Conservation (phyloP, 2,113 vertebrate genomes). For the Myrmecophaga tridactyla region DNA sequence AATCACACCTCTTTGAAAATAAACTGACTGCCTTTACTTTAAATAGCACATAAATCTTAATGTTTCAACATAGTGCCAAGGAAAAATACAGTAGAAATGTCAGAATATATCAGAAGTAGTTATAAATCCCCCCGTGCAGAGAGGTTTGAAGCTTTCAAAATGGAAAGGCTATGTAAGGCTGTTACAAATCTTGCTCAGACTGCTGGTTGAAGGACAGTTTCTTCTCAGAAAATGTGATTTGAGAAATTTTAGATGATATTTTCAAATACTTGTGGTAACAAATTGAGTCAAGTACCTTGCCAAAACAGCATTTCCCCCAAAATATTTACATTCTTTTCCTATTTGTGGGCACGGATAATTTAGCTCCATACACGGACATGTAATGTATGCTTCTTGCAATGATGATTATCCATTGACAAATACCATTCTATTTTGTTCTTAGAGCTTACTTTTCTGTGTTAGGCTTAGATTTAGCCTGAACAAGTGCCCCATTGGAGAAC, state of each 20-base stretch:
- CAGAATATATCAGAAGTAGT: slow-evolving; percentile 56
- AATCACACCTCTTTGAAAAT: slow-evolving; percentile 49
- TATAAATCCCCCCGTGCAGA: slow-evolving; percentile 62
- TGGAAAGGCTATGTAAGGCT: slow-evolving; percentile 49
- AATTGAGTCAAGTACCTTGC: slow-evolving; percentile 63
- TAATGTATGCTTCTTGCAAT: background rate
- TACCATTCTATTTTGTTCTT: background rate
- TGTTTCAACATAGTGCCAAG: slow-evolving; percentile 59
- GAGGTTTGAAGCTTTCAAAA: slow-evolving; percentile 54
- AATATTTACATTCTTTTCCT: slow-evolving; percentile 47
- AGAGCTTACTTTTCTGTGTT: background rate
- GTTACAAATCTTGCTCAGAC: slow-evolving; percentile 23
- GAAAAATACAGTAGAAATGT: slow-evolving; percentile 61
- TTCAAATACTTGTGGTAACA: slow-evolving; percentile 68
- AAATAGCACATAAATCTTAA: slow-evolving; percentile 63
- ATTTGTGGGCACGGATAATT: slow-evolving; percentile 17
- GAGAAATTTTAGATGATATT: slow-evolving; percentile 50
- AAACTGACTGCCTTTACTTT: slow-evolving; percentile 47
- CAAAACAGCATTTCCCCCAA: slow-evolving; percentile 53
- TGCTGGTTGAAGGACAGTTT: slow-evolving; percentile 11
- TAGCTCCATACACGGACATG: background rate
- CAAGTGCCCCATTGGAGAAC: background rate
- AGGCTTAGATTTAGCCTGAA: background rate
- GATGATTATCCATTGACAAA: background rate
- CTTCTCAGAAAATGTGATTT: slow-evolving; percentile 52